These are phyloP conservation scores for Notiomystis cincta DNA, from an alignment of 2,113 vertebrate species.

Conservation along the genomic window DNA sequence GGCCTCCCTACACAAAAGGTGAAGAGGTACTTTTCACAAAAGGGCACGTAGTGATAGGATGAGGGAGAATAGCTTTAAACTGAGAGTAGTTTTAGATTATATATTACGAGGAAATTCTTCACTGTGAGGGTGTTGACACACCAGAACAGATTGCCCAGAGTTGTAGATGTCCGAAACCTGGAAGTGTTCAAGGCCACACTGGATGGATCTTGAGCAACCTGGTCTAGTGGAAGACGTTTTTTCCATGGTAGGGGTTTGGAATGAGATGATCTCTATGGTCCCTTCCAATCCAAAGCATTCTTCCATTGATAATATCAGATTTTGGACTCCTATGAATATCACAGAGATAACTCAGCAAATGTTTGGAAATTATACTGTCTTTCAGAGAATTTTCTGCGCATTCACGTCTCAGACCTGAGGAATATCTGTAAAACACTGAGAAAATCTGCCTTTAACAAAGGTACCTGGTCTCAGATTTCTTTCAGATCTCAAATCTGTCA, in stretches of 20 bases:
- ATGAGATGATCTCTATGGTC: background rate
- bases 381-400: background rate
- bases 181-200: background rate
- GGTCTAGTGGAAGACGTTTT: background rate
- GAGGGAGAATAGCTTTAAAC: background rate
- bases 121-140: background rate
- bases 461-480: background rate
- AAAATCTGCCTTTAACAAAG: background rate
- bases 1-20: background rate
- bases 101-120: background rate
- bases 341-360: background rate
- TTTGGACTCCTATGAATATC: background rate
- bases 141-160: background rate
- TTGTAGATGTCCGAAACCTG: background rate
- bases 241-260: background rate
- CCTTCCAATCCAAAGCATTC: background rate
- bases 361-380: background rate
- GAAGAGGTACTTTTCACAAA: background rate
- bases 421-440: background rate
- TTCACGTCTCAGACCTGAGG: background rate
- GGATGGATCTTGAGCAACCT: background rate
- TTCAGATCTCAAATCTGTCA: background rate
- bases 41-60: background rate
- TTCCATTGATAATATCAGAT: background rate
- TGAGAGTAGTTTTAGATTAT: background rate